phyloP scores from a whole-genome alignment of 1,140 invertebrate species.

The Leptinotarsa undecemlineata region DNA sequence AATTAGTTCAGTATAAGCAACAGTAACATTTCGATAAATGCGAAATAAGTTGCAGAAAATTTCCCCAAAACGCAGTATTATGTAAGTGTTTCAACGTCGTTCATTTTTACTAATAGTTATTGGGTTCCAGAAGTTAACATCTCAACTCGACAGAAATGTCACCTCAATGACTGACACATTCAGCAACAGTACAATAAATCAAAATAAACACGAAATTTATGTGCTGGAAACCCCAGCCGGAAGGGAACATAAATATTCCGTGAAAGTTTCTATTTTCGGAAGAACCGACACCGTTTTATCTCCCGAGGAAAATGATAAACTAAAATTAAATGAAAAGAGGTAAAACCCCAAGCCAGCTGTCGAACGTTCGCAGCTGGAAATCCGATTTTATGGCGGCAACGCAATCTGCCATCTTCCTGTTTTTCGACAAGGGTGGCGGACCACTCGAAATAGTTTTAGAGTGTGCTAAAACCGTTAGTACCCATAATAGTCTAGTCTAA shows the following conservation, averaged over 20 bases:
- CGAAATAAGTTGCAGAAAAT: no score
- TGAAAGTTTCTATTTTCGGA: conserved; percentile 2
- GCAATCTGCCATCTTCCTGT: neutral
- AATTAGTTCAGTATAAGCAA: no score
- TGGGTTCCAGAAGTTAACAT: no score
- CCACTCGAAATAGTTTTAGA: conserved; percentile 25
- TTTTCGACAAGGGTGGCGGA: neutral
- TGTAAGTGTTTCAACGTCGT: no score
- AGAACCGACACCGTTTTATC: neutral
- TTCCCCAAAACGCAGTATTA: no score
- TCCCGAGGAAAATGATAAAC: neutral
- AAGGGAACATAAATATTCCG: conserved; percentile 3
- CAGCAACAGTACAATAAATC: neutral
- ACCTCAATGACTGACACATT: neutral
- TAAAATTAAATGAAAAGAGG: conserved; percentile 8
- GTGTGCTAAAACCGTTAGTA: conserved; percentile 31
- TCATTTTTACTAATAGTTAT: no score
- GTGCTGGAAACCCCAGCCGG: neutral
- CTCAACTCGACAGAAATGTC: neutral
- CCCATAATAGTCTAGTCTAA: conserved; percentile 13
- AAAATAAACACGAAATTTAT: conserved; percentile 3
- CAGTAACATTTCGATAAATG: no score
- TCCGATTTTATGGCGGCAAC: neutral
- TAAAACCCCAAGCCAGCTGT: conserved; percentile 1
- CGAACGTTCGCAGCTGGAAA: neutral